Evolutionary conservation across 2,113 vertebrate species (phyloP), one percentile per base, ranked within the genome.

Genomic region (Oreocharis arfaki): DNA sequence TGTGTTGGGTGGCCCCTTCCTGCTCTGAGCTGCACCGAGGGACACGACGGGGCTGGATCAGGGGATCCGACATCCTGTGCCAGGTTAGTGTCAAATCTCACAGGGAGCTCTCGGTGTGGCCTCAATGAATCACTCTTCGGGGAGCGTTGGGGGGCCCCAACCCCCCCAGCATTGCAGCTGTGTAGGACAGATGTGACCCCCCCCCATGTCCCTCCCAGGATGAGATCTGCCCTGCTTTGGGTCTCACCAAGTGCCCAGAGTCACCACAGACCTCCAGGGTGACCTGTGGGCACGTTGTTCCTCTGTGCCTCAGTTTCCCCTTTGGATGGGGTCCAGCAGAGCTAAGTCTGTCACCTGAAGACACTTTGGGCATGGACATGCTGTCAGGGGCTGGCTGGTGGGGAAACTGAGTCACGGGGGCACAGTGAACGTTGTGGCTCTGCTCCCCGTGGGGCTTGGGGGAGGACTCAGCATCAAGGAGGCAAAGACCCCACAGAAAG

Each of bases 371-470:
- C 35, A 57, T 52, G 37, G 63, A 44, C 37, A 37, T 12, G 6
- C 22, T 65, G 52, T 24, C 52, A 46, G 46, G 39, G 11, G 37
- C 65, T 49, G 11, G 37, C 65, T 49, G 39, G 21, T 24, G 81
- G 57, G 63, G 82, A 89, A 87, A 77, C 73, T 46, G 71, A 87
- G 77, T 41, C 68, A 41, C 2, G 0, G 63, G 32, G 11, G 8
- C n/a, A 35, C 39, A 26, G 18, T 2, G 2, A 52, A 42, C 16
- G 7, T 5, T 41, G 7, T 12, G 3, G n/a, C 46, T 78, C 65
- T 0, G 1, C 28, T 86, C 23, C 32, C n/a, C 0, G 0, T 5
- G 12, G 27, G 47, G 21, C 2, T 1, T 35, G 28, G 32, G 46
- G 46, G 11, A 57, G 16, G 15, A 55, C 59, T 22, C 42, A 59